These are phyloP conservation scores for Dolichoris vasculosae DNA, from an alignment of 1,140 invertebrate species.

Conservation along the genomic window DNA sequence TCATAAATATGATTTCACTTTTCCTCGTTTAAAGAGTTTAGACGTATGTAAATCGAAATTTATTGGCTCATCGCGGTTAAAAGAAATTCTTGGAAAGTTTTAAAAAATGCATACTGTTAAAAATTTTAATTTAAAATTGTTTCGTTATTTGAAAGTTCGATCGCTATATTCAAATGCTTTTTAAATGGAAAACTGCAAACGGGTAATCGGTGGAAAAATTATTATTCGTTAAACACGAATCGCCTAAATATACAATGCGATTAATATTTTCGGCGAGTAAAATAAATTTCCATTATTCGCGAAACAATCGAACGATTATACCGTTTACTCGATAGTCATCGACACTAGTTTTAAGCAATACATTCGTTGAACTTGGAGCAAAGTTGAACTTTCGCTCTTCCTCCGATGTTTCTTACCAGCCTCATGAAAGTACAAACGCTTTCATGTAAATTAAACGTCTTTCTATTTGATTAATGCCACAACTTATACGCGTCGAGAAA, in stretches of 20 bases:
- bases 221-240: neutral
- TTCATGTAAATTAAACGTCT: slow-evolving; percentile 31
- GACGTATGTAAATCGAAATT: slow-evolving; percentile 10
- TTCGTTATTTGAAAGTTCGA: neutral
- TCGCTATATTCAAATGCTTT: neutral
- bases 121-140: neutral
- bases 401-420: slow-evolving; percentile 8
- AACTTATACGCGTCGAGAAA: slow-evolving; percentile 11
- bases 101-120: neutral
- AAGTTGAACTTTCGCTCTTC: neutral
- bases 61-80: neutral
- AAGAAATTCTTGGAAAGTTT: slow-evolving; percentile 4
- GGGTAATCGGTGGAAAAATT: neutral
- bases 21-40: neutral
- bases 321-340: neutral
- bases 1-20: neutral
- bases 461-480: slow-evolving; percentile 35
- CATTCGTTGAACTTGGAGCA: neutral
- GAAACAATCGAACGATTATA: neutral
- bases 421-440: slow-evolving; percentile 19
- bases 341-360: neutral
- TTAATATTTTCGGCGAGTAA: neutral
- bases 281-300: neutral
- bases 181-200: neutral
- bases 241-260: neutral